Evolutionary conservation across 2,888 invertebrate genomes (phyloP).

Genomic region (Sipunculus nudus): DNA sequence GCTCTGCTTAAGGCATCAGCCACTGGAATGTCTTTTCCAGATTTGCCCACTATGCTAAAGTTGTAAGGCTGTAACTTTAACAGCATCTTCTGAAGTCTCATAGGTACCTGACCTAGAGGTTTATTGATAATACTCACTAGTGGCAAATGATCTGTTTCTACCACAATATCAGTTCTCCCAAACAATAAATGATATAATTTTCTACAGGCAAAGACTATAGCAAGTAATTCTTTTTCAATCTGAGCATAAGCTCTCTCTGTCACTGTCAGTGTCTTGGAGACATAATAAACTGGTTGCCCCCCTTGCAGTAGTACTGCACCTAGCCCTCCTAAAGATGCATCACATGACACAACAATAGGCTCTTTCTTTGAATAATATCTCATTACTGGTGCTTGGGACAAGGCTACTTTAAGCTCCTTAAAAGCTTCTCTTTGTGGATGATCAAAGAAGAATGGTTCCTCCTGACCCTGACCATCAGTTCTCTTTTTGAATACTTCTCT

Average conservation of each 20-base stretch:
- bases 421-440: not conserved
- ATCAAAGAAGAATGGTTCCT: not conserved
- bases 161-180: not conserved
- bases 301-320: not conserved
- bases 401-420: not conserved
- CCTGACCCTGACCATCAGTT: not conserved
- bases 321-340: not conserved
- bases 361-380: not conserved
- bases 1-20: too few relatives aligned
- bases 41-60: not conserved
- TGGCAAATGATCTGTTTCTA: not conserved
- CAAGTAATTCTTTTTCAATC: not conserved
- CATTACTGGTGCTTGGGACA: not conserved
- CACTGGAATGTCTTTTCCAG: too few relatives aligned
- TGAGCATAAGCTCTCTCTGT: not conserved
- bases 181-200: not conserved
- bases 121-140: not conserved
- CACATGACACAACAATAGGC: not conserved
- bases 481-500: not conserved
- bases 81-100: not conserved
- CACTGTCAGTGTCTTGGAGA: not conserved
- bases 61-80: not conserved
- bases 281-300: not conserved
- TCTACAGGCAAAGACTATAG: not conserved
- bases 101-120: not conserved